Evolutionary conservation across 92 coral and sea anemone genomes (phyloP), one percentile per base, ranked within the genome.

Genomic region (Isaurus tuberculatus): DNA sequence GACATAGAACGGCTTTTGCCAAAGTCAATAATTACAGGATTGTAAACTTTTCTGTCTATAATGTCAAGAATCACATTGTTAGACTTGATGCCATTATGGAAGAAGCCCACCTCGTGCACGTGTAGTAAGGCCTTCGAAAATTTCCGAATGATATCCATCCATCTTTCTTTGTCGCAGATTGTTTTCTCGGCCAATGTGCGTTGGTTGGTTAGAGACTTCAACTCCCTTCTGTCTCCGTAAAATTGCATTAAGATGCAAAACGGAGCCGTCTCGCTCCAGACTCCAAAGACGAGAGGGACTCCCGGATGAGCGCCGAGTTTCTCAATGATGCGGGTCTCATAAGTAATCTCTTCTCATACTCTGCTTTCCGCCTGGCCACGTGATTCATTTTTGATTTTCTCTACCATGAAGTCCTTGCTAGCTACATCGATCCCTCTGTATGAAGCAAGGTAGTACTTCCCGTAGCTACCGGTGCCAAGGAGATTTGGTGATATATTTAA

Each of bases 231-330:
- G 61, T 48, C 25, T n/a, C 81, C 80, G 28, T 83, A 71, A 72
- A 83, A 83, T 30, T 83, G 86, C 15, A 83, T 32, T 9, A 83
- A 23, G 28, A 83, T 2, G 44, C 72, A 65, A 37, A 70, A 83
- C 10, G 80, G 86, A 36, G 67, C 26, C 4, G 26, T n/a, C 46
- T 51, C 14, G 36, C 86, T 83, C 16, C 80, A 70, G 26, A 83
- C 43, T 68, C 86, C 86, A 40, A 70, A 83, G 29, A 83, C 69
- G 22, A 70, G 63, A 8, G 80, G 86, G 33, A 83, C 29, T 19
- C 86, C 86, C 13, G 79, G 79, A 69, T 83, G 86, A 36, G 69
- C 86, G 5, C 80, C 80, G 1, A 82, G 69, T 49, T 82, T 82
- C 28, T 55, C 70, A 11, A 82, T 43, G 27, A 69, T 82, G 33